Percentiles rank a stretch among this genome's conserved stretches.
These are phyloP conservation scores for Acinonyx jubatus DNA, from an alignment of 2,113 vertebrate genomes.

Conservation along the genomic window DNA sequence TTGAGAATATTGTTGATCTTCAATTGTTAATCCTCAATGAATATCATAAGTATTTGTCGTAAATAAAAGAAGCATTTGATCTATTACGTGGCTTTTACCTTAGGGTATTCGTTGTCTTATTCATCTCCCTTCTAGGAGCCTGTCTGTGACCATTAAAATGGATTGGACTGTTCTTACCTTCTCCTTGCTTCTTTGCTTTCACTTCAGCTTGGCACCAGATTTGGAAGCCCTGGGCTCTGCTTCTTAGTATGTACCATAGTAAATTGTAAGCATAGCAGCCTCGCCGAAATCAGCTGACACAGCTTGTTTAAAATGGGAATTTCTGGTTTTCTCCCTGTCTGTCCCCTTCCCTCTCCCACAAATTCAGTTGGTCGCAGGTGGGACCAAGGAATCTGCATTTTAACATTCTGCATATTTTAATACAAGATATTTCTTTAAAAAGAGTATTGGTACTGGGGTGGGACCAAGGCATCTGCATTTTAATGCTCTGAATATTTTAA, in stretches of 20 bases:
- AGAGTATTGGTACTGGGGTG: background rate
- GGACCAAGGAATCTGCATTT: background rate
- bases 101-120: background rate
- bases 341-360: background rate
- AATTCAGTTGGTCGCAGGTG: background rate
- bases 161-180: background rate
- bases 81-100: background rate
- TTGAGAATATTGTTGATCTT: background rate
- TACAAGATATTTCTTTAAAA: background rate
- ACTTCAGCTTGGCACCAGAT: background rate
- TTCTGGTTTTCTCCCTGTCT: background rate
- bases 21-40: constrained; percentile 18
- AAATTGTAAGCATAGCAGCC: background rate
- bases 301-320: background rate
- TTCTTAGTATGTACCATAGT: background rate
- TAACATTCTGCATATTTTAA: background rate
- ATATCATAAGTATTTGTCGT: background rate
- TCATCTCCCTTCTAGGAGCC: background rate
- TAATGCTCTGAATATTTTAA: background rate
- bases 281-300: background rate
- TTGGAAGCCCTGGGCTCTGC: background rate
- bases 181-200: background rate
- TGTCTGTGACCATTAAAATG: background rate
- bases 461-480: background rate
- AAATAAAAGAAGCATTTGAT: constrained; percentile 9